These are phyloP conservation scores for Neoscelio sp. DNA, from an alignment of 2,888 invertebrate species.

Conservation along the genomic window DNA sequence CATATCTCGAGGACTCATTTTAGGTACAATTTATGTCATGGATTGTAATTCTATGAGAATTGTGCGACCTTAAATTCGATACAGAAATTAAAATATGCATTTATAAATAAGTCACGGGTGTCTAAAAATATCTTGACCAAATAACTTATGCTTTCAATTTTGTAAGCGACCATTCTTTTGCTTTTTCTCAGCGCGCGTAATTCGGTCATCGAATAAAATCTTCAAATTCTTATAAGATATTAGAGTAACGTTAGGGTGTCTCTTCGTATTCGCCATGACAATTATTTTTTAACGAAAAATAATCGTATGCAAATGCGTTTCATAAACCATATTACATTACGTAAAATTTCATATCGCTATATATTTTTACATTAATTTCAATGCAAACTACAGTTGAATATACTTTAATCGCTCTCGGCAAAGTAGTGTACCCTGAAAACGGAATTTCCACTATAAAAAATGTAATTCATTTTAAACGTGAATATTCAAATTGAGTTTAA, in stretches of 20 bases:
- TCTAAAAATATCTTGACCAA: too few species aligned
- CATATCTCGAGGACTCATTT: too few species aligned
- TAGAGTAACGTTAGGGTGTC: conserved; percentile 11
- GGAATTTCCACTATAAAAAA: conserved; percentile 10
- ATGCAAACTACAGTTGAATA: conserved; percentile 43
- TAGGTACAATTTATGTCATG: too few species aligned
- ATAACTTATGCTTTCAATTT: not conserved
- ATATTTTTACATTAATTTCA: conserved; percentile 45
- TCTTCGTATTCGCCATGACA: conserved; percentile 16
- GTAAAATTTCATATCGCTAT: conserved; percentile 32
- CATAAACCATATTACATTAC: conserved; percentile 49
- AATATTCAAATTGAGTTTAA: conserved; percentile 12
- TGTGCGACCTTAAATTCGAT: too few species aligned
- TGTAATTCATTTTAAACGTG: conserved; percentile 17
- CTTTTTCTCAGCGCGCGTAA: not conserved
- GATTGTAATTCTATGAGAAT: too few species aligned
- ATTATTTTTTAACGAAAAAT: conserved; percentile 42
- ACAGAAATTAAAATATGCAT: too few species aligned
- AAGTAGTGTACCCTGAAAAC: conserved; percentile 10
- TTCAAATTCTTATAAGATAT: too few species aligned
- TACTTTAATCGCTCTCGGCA: conserved; percentile 34
- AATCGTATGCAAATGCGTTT: conserved; percentile 46
- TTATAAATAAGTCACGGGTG: too few species aligned
- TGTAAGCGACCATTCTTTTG: conserved; percentile 11
- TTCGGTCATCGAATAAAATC: conserved; percentile 8